phyloP scores from a whole-genome alignment of 2,797 vertebrate genomes.

The Masticophis lateralis region DNA sequence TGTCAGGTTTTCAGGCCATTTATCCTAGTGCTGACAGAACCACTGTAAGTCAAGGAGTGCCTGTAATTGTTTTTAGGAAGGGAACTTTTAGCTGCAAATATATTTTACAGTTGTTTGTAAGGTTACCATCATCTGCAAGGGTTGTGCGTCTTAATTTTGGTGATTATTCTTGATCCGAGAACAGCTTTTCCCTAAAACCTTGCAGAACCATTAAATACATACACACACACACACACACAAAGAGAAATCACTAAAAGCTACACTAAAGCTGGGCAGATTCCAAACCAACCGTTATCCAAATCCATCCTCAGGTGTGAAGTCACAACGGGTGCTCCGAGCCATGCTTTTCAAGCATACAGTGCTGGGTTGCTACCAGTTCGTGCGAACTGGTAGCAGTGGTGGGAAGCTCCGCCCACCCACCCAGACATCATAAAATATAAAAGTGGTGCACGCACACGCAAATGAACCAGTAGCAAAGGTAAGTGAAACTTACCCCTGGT shows the following conservation, averaged over 20 bases:
- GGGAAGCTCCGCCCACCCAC: too few relatives aligned
- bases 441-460: rapidly evolving
- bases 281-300: not conserved
- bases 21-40: not conserved
- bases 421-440: too few relatives aligned
- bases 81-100: not conserved
- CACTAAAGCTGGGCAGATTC: not conserved
- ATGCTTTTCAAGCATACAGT: not conserved
- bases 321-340: not conserved
- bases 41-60: rapidly evolving
- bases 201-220: not conserved
- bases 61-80: not conserved
- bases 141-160: not conserved
- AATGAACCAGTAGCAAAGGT: too few relatives aligned
- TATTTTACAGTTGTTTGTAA: not conserved
- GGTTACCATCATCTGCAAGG: not conserved
- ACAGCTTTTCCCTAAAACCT: not conserved
- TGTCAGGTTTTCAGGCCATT: too few relatives aligned
- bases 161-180: not conserved
- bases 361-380: too few relatives aligned
- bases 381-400: too few relatives aligned
- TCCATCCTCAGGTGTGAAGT: not conserved
- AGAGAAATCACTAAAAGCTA: not conserved
- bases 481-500: not conserved
- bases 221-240: not conserved